phyloP scores from a whole-genome alignment of 2,888 invertebrate genomes.

The Bugula neritina region DNA sequence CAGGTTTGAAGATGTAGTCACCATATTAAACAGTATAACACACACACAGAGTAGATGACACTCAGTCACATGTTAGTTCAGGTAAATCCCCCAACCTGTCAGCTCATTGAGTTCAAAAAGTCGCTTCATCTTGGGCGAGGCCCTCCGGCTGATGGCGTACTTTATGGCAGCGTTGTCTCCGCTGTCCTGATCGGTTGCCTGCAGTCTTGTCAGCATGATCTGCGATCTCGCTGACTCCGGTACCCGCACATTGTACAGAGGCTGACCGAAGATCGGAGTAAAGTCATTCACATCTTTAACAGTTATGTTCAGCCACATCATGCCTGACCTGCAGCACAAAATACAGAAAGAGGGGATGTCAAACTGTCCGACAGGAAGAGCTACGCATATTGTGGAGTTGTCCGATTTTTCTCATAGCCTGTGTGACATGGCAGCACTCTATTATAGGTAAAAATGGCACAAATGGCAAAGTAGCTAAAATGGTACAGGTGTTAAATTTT shows the following conservation, averaged over 20 bases:
- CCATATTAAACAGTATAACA: no score
- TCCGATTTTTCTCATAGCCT: no score
- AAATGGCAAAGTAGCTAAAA: no score
- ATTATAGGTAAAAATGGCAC: no score
- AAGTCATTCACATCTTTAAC: conserved; percentile 44
- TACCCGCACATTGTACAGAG: conserved; percentile 67
- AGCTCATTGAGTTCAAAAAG: background rate
- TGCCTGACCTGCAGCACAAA: conserved; percentile 9
- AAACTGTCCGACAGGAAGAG: no score
- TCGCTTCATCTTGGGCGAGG: background rate
- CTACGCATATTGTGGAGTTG: no score
- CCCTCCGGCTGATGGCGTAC: conserved; percentile 65
- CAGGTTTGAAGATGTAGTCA: no score
- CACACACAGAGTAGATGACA: no score
- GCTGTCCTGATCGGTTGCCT: conserved; percentile 61
- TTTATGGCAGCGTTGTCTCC: conserved; percentile 81
- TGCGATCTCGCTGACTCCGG: conserved; percentile 91
- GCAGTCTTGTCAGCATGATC: conserved; percentile 74
- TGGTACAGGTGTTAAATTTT: no score
- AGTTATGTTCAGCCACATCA: conserved; percentile 30
- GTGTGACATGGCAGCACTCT: no score
- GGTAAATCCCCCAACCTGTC: conserved; percentile 3
- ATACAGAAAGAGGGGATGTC: no score
- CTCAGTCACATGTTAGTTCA: no score
- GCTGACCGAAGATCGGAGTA: conserved; percentile 59